Evolutionary conservation across 2,888 invertebrate genomes (phyloP), one percentile per base, ranked within the genome.

Genomic region (Cremastinae sp.): DNA sequence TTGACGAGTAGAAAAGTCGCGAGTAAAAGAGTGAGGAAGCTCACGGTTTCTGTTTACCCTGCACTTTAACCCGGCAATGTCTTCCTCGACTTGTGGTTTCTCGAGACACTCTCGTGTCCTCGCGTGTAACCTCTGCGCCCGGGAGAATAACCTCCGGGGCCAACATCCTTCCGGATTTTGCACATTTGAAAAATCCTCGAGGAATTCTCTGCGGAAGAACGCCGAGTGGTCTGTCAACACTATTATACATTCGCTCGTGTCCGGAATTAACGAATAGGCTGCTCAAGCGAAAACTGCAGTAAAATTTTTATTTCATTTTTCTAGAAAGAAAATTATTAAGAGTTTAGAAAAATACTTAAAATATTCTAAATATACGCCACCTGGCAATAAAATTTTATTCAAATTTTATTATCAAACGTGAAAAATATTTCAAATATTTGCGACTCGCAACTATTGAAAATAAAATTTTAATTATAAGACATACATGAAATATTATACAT

Each of bases 41-140:
- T n/a, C n/a, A n/a, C n/a, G 66, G 70, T 75, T 55, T 75, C 65
- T 75, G 70, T 75, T 75, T 75, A 65, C 64, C 49, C 59, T 71
- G 75, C 75, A 75, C 75, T 75, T 75, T 71, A 70, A 75, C 75
- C 70, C 61, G 45, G 16, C 18, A 9, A 10, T 18, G 7, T 9
- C 16, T 28, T 49, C 43, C 59, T 49, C 37, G 45, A 45, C 65
- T 58, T 35, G 22, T 37, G 74, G 49, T 74, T 49, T 41, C 69
- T 69, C 35, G 35, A 62, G 69, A 62, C 55, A 58, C 49, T 74
- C 51, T n/a, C n/a, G n/a, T n/a, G 45, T 45, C 4, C 45, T 1
- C 45, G 7, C 45, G 4, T 1, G 10, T 12, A 1, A 7, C 45
- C 8, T 45, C 45, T 45, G 14, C 16, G 7, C 45, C 8, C 14